These are phyloP conservation scores for Ginglymostoma cirratum DNA, from an alignment of 2,113 vertebrate species.

Conservation along the genomic window DNA sequence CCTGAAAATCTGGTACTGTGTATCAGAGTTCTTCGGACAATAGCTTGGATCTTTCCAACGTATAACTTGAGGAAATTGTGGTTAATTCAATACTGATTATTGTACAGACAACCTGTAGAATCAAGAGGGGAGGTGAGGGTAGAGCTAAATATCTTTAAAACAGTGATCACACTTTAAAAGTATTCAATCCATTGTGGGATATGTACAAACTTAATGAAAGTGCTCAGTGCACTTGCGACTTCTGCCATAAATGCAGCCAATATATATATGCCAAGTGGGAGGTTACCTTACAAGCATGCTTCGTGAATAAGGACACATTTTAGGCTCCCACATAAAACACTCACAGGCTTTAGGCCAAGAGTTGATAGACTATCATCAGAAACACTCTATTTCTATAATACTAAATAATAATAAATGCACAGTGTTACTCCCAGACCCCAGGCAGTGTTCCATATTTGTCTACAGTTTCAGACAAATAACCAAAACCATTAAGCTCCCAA, in stretches of 20 bases:
- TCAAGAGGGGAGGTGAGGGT: neutral
- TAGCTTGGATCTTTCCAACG: neutral
- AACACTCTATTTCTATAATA: neutral
- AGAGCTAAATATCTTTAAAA: neutral
- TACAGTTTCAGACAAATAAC: too few species aligned
- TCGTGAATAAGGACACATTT: neutral
- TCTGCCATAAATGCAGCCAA: neutral
- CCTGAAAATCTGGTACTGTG: neutral
- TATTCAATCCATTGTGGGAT: too few species aligned
- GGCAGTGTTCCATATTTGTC: too few species aligned
- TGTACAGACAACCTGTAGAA: neutral
- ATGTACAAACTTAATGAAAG: too few species aligned
- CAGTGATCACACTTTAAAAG: neutral
- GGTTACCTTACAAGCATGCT: neutral
- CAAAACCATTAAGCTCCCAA: too few species aligned
- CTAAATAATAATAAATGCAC: too few species aligned
- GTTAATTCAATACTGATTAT: neutral
- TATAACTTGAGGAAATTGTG: neutral
- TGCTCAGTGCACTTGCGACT: neutral
- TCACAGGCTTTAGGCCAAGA: neutral
- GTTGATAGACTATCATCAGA: neutral
- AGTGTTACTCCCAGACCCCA: too few species aligned
- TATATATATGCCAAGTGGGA: neutral
- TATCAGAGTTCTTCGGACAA: neutral
- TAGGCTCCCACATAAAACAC: neutral